Percentiles rank a stretch among this genome's conserved stretches.
These are phyloP conservation scores for Antennarius striatus DNA, from an alignment of 2,113 vertebrate species.

Conservation along the genomic window DNA sequence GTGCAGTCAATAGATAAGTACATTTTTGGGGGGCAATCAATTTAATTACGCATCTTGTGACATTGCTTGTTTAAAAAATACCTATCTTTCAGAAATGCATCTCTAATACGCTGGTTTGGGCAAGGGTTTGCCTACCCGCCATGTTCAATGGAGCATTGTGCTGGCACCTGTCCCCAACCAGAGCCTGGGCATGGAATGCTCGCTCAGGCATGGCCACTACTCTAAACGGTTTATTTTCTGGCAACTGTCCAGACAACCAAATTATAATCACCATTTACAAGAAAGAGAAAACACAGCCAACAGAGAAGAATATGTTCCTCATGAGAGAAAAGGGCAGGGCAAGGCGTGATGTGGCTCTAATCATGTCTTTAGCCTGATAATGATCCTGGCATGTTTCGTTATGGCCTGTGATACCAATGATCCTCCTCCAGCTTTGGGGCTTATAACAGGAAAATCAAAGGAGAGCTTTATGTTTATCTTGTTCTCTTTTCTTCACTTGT, in stretches of 20 bases:
- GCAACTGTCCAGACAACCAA: constrained; percentile 60
- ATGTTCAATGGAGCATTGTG: constrained; percentile 64
- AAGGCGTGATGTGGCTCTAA: constrained; percentile 48
- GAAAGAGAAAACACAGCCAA: constrained; percentile 46
- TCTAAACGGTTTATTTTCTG: constrained; percentile 70
- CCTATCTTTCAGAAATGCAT: constrained; percentile 17
- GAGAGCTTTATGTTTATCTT: neutral
- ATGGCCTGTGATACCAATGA: constrained; percentile 73
- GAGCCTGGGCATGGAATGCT: constrained; percentile 31
- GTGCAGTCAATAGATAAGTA: constrained; percentile 16
- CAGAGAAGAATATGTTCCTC: constrained; percentile 49
- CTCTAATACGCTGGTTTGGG: constrained; percentile 12
- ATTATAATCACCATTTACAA: constrained; percentile 65
- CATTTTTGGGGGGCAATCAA: constrained; percentile 9
- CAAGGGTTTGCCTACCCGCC: constrained; percentile 24
- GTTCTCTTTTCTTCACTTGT: too few relatives aligned
- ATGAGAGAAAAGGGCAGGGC: constrained; percentile 41
- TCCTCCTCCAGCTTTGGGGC: constrained; percentile 74
- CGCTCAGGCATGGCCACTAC: constrained; percentile 53
- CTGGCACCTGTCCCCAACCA: constrained; percentile 60
- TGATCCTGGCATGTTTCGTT: constrained; percentile 86
- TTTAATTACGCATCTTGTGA: constrained; percentile 38
- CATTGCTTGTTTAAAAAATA: constrained; percentile 24
- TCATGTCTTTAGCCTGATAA: constrained; percentile 79
- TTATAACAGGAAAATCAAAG: constrained; percentile 71